Percentiles rank a stretch among this genome's conserved stretches.
phyloP scores from a whole-genome alignment of 1,140 invertebrate genomes.

The Catajapyx aquilonaris region DNA sequence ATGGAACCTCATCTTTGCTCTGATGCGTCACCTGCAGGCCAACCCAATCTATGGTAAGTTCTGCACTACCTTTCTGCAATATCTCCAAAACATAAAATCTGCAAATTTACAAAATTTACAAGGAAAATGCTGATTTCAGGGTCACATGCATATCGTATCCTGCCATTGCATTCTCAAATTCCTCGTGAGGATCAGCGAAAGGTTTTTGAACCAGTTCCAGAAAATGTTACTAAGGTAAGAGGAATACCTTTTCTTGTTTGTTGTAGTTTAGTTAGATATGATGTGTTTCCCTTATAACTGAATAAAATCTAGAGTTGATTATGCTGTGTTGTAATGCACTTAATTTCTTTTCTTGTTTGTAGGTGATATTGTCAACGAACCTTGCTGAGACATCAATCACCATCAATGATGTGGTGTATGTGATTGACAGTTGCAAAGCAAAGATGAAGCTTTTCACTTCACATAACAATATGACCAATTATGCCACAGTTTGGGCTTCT shows the following conservation, averaged over 20 bases:
- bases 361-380: slow-evolving; percentile 74
- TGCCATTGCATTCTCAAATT: slow-evolving; percentile 77
- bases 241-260: slow-evolving; percentile 4
- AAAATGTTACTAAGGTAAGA: slow-evolving; percentile 41
- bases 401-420: slow-evolving; percentile 90
- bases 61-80: no score
- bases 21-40: slow-evolving; percentile 64
- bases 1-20: slow-evolving; percentile 82
- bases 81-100: no score
- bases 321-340: background rate
- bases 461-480: slow-evolving; percentile 88
- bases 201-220: slow-evolving; percentile 59
- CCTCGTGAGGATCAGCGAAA: slow-evolving; percentile 72
- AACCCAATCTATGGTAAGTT: slow-evolving; percentile 47
- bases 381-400: slow-evolving; percentile 90
- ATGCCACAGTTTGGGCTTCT: slow-evolving; percentile 83
- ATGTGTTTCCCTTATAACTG: background rate
- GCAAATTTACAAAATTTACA: no score
- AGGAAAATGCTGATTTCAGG: no score
- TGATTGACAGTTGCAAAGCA: slow-evolving; percentile 85
- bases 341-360: slow-evolving; percentile 10
- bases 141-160: slow-evolving; percentile 37
- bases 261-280: slow-evolving; percentile 1
- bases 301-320: slow-evolving; percentile 2
- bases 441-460: slow-evolving; percentile 91